phyloP scores from a whole-genome alignment of 2,797 vertebrate genomes.

The Myiotriccus ornatus region DNA sequence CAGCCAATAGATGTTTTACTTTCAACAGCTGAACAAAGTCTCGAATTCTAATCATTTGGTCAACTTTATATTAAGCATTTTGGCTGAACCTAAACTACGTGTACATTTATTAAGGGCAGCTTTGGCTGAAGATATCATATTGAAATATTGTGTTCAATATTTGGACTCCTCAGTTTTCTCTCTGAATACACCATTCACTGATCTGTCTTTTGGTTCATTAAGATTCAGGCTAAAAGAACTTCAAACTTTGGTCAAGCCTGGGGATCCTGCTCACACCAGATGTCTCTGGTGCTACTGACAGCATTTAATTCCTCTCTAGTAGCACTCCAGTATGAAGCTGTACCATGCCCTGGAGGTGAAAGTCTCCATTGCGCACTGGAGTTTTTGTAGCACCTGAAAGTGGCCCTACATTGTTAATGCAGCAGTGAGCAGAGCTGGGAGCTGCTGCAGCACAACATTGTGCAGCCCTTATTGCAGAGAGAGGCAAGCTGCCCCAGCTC shows the following conservation, averaged over 20 bases:
- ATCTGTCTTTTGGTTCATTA: not conserved
- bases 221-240: not conserved
- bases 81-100: not conserved
- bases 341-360: not conserved
- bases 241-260: not conserved
- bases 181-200: fast-evolving
- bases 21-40: not conserved
- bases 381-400: not conserved
- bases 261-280: not conserved
- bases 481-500: not conserved
- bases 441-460: not conserved
- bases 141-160: not conserved
- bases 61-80: not conserved
- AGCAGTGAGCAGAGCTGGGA: not conserved
- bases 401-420: not conserved
- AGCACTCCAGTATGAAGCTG: not conserved
- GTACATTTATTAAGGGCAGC: not conserved
- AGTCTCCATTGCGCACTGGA: not conserved
- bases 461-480: not conserved
- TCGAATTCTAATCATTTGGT: not conserved
- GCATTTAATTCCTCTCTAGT: not conserved
- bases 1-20: not conserved
- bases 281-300: not conserved
- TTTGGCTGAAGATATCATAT: not conserved
- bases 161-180: not conserved